Base-by-base conservation (phyloP, 2,888 invertebrate genomes). In the Dryobota labecula region DNA sequence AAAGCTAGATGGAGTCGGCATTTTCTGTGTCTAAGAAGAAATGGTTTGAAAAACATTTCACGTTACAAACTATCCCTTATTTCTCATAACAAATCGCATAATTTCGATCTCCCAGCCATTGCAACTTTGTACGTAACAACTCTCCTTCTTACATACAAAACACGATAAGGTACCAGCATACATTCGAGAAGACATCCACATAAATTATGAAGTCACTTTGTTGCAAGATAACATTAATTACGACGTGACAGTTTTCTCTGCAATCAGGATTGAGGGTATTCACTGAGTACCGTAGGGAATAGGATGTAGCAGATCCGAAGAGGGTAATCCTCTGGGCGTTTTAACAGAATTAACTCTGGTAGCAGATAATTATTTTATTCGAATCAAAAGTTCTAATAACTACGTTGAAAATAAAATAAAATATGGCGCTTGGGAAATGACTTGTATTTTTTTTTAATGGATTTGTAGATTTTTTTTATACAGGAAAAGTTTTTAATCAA, bases 161-260 rank as follows among this genome's bases (percentile, higher is more conserved):
- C 73, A 57, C 56, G 69, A 73, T 78, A 80, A 71, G 53, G 43
- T 75, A 57, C 51, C 57, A 66, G 54, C 75, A 76, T 54, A 74
- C 70, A 85, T 60, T 77, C 49, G 33, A 63, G 63, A 47, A 77
- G 65, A 62, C 74, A 73, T 71, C 20, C 70, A 67, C 72, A 76
- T 76, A 57, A 79, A 76, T 85, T 80, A 67, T 71, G 51, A 69
- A 66, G 53, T 56, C 68, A 83, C 81, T 73, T 76, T 58, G 60
- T 30, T 27, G 49, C 60, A 62, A 70, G 80, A 73, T 72, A 78
- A 73, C 75, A 79, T 83, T 79, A 85, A 83, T 84, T 73, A 79
- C 43, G 33, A 60, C 89, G 45, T 49, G 93, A 36, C 78, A 76
- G 70, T 70, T 76, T 76, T 75, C 64, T 63, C 53, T 41, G 69